Evolutionary conservation across 2,113 vertebrate species (phyloP).

Genomic region (Pogona vitticeps): DNA sequence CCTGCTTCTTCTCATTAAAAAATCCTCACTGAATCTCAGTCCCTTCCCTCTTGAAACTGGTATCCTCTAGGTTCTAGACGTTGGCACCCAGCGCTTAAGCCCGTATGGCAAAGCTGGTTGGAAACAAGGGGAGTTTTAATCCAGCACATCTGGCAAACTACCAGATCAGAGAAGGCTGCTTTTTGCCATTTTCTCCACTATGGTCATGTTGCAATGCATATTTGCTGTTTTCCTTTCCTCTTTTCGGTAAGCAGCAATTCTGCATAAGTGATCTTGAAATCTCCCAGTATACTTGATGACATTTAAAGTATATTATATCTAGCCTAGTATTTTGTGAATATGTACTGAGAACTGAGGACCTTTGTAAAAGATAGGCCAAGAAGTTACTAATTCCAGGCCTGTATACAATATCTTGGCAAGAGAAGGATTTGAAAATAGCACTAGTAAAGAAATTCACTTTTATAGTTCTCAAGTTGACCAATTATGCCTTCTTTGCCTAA

Average conservation of each 20-base stretch:
- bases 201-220: neutral
- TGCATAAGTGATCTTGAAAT: neutral
- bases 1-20: neutral
- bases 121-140: accelerated
- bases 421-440: neutral
- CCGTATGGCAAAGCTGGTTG: too few species aligned
- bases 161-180: neutral
- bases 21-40: neutral
- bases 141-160: neutral
- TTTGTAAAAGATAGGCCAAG: neutral
- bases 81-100: too few species aligned
- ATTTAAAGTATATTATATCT: neutral
- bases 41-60: too few species aligned
- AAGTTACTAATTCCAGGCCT: neutral
- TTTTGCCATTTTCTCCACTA: neutral
- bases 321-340: neutral
- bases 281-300: neutral
- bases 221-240: neutral
- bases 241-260: neutral
- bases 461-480: neutral
- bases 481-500: conserved; percentile 11
- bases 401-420: neutral
- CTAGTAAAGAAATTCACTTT: neutral
- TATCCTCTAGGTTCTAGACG: too few species aligned
- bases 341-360: neutral